Evolutionary conservation across 2,113 vertebrate genomes (phyloP), one percentile per base, ranked within the genome.

Genomic region (Cacatua alba): DNA sequence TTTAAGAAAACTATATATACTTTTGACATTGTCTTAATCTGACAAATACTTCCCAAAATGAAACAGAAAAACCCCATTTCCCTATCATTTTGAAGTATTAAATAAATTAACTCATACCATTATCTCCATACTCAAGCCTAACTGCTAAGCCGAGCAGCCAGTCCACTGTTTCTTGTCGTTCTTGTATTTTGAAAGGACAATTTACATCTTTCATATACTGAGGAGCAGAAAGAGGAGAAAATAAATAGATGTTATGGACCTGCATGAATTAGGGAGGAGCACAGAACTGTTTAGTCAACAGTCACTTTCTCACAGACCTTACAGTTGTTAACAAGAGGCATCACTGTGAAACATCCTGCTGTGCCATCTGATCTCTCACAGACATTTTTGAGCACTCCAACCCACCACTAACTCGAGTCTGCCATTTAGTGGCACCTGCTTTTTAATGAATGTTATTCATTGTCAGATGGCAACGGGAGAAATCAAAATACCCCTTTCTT

Each of bases 91-190:
- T 15, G 62, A 69, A 59, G 6, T 5, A 39, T 8, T 2, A 10
- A 33, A 31, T 65, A 19, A 53, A 94, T 63, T 52, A 90, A 51
- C 17, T 6, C 94, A 4, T 98, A 99, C 99, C 99, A 60, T 99
- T 99, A 94, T 99, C 99, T 94, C 99, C 99, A 68, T 99, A 99
- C 90, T 99, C 99, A 17, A 99, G 99, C 52, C 99, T 98, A 41
- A 99, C 99, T 17, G 99, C 99, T 92, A 99, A 97, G n/a, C 99
- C 99, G 31, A 99, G 98, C 14, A 99, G 96, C 99, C 99, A 99
- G 97, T 99, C 99, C 69, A 99, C 96, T 2, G 98, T 97, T 97
- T 99, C 99, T 25, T 98, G 98, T 72, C 98, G 97, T 33, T 99
- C 99, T 80, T 99, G 96, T 12, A 94, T 97, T 62, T 97, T 98